Percentiles rank a stretch among this genome's conserved stretches.
phyloP scores from a whole-genome alignment of 2,797 vertebrate species.

The Acrocephalus scirpaceus region DNA sequence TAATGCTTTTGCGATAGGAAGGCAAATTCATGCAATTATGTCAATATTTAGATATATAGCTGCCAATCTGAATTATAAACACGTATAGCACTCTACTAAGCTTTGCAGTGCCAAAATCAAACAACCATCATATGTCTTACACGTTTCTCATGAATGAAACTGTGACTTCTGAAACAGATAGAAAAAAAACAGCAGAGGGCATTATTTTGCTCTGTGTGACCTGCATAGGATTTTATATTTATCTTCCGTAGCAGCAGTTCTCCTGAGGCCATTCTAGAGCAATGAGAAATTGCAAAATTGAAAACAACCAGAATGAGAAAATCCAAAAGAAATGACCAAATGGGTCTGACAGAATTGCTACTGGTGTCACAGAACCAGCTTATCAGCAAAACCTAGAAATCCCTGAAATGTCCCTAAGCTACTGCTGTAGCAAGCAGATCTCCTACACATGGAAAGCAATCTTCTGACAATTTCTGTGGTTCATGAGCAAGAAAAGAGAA shows the following conservation, averaged over 20 bases:
- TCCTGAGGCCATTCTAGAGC: neutral
- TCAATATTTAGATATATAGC: conserved; percentile 52
- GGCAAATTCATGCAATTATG: neutral
- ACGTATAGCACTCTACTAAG: neutral
- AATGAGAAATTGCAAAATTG: neutral
- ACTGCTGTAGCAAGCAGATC: neutral
- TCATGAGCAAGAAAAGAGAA: neutral
- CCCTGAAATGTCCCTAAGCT: neutral
- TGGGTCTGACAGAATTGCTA: neutral
- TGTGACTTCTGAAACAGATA: neutral
- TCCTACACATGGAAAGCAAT: neutral
- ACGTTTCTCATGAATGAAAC: neutral
- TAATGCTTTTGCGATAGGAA: neutral
- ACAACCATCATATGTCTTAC: neutral
- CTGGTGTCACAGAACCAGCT: neutral
- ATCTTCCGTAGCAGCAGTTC: neutral
- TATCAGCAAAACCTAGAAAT: neutral
- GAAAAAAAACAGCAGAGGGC: neutral
- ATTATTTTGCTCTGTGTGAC: neutral
- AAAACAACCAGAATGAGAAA: neutral
- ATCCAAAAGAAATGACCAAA: neutral
- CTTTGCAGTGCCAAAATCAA: neutral
- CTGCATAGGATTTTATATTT: neutral
- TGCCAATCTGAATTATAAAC: conserved; percentile 47
- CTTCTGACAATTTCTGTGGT: neutral